phyloP scores from a whole-genome alignment of 2,888 invertebrate genomes.

The Meandrusa payeni region DNA sequence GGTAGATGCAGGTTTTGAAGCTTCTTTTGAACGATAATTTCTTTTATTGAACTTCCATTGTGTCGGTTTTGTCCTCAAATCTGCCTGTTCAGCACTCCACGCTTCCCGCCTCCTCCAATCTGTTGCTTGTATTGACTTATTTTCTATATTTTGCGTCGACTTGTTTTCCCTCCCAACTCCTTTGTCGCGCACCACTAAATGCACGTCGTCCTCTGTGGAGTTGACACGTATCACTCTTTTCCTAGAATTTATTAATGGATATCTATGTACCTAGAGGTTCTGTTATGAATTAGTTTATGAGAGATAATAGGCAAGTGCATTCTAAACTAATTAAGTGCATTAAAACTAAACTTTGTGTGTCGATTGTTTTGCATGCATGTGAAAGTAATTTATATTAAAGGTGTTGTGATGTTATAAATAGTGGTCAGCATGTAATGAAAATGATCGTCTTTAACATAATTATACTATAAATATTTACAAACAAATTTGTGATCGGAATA shows the following conservation, averaged over 20 bases:
- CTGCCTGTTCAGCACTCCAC: slow-evolving; percentile 90
- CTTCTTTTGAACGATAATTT: slow-evolving; percentile 76
- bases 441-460: no score
- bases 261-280: slow-evolving; percentile 76
- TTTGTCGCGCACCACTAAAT: slow-evolving; percentile 86
- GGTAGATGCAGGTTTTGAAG: slow-evolving; percentile 70
- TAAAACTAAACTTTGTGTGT: neutral
- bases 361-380: neutral
- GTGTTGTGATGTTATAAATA: no score
- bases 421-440: no score
- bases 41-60: slow-evolving; percentile 88
- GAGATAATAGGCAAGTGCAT: slow-evolving; percentile 5
- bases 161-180: slow-evolving; percentile 87
- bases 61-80: slow-evolving; percentile 84
- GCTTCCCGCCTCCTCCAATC: slow-evolving; percentile 91
- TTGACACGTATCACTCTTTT: slow-evolving; percentile 87
- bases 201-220: slow-evolving; percentile 87
- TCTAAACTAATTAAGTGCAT: neutral
- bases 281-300: slow-evolving; percentile 37
- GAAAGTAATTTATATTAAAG: no score
- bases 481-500: no score
- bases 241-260: slow-evolving; percentile 83
- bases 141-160: slow-evolving; percentile 86
- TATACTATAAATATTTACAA: no score
- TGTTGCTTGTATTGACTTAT: slow-evolving; percentile 87